A percentile compares a stretch with the other conserved stretches of the same genome.
phyloP scores from a whole-genome alignment of 2,113 vertebrate species.

The Sardina pilchardus region DNA sequence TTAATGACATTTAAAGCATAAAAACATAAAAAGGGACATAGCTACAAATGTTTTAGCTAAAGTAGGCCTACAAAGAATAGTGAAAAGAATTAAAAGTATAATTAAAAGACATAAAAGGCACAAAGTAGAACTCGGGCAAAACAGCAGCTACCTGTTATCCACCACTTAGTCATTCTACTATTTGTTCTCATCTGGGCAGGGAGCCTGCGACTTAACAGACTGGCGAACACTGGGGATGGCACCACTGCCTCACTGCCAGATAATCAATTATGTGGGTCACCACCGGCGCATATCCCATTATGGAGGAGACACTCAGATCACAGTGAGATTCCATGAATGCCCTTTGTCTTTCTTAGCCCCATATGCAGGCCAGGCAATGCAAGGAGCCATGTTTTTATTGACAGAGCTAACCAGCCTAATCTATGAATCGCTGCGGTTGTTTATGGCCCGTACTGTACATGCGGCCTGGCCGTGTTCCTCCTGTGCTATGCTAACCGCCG shows the following conservation, averaged over 20 bases:
- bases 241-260: background rate
- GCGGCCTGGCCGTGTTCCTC: background rate
- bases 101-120: too few relatives aligned
- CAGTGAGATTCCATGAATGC: background rate
- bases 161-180: background rate
- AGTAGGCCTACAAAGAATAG: too few relatives aligned
- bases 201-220: background rate
- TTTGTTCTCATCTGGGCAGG: background rate
- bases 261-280: background rate
- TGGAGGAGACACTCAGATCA: background rate
- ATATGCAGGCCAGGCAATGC: background rate
- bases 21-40: too few relatives aligned
- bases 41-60: too few relatives aligned
- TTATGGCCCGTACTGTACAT: background rate
- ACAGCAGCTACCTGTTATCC: background rate
- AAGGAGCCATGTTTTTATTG: background rate
- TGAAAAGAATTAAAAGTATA: too few relatives aligned
- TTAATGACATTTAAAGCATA: background rate
- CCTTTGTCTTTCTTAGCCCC: background rate
- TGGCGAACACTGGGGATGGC: background rate
- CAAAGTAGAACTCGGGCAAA: background rate
- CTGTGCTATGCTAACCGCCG: background rate
- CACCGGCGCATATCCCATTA: background rate
- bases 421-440: background rate
- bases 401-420: background rate